phyloP scores from a whole-genome alignment of 2,113 vertebrate genomes.

The Antennarius striatus region DNA sequence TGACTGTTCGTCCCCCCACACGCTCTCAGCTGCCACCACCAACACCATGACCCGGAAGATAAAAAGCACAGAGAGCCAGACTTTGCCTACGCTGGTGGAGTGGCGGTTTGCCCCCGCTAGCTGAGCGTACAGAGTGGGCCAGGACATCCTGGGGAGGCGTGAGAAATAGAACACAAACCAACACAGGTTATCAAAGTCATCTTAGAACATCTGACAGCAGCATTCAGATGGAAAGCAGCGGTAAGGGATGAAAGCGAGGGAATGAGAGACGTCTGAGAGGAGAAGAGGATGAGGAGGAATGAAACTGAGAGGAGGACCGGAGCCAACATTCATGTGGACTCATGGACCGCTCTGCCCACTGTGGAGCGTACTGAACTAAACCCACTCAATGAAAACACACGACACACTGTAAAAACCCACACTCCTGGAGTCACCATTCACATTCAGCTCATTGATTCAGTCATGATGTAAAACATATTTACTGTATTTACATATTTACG shows the following conservation, averaged over 20 bases:
- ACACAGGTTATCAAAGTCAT: no score
- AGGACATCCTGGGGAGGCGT: slow-evolving; percentile 82
- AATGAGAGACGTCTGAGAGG: slow-evolving; percentile 43
- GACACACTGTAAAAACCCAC: slow-evolving; percentile 46
- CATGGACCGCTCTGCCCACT: slow-evolving; percentile 65
- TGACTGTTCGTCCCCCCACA: slow-evolving; percentile 93
- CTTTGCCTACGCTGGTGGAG: slow-evolving; percentile 91
- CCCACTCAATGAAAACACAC: slow-evolving; percentile 52
- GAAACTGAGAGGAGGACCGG: slow-evolving; percentile 28
- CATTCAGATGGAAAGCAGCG: slow-evolving; percentile 43
- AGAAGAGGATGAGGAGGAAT: slow-evolving; percentile 64
- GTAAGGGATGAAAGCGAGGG: slow-evolving; percentile 5
- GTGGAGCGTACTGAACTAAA: slow-evolving; percentile 34
- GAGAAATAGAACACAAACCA: background rate
- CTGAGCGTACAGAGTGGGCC: slow-evolving; percentile 82
- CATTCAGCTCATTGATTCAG: background rate
- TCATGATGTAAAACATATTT: background rate
- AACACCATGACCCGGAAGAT: slow-evolving; percentile 94
- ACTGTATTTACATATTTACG: background rate
- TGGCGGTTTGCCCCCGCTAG: slow-evolving; percentile 88
- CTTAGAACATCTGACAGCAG: slow-evolving; percentile 7
- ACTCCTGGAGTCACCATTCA: slow-evolving; percentile 23
- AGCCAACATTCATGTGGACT: slow-evolving; percentile 67
- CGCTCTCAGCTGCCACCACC: slow-evolving; percentile 89
- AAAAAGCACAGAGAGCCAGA: slow-evolving; percentile 93